These are phyloP conservation scores for Harpagoxenus sublaevis DNA, from an alignment of 2,888 invertebrate species.

Conservation along the genomic window DNA sequence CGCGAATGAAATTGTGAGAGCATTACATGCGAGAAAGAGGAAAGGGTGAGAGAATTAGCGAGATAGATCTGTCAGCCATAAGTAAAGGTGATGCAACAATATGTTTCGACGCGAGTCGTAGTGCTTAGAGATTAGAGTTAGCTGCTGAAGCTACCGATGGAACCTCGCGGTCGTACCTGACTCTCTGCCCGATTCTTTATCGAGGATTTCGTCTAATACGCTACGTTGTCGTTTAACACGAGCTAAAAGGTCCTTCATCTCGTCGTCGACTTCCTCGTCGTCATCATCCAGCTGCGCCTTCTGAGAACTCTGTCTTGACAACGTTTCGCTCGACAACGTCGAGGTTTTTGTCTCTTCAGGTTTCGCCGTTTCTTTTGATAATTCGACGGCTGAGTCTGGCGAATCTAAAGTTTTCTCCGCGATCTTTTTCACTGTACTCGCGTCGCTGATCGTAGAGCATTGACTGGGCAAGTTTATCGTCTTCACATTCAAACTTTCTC, in stretches of 20 bases:
- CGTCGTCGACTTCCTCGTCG: constrained; percentile 87
- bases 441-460: constrained; percentile 60
- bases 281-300: constrained; percentile 81
- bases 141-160: neutral
- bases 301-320: constrained; percentile 65
- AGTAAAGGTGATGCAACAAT: neutral
- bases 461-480: constrained; percentile 63
- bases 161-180: constrained; percentile 68
- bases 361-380: constrained; percentile 64
- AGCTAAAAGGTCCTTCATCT: constrained; percentile 89
- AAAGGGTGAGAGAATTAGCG: constrained; percentile 5
- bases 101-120: constrained; percentile 28
- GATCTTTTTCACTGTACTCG: constrained; percentile 53
- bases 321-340: constrained; percentile 48
- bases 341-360: constrained; percentile 62
- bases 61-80: neutral
- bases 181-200: constrained; percentile 87
- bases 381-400: constrained; percentile 65
- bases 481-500: constrained; percentile 46
- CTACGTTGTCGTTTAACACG: constrained; percentile 91
- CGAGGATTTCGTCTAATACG: constrained; percentile 90
- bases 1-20: neutral
- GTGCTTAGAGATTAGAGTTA: constrained; percentile 32
- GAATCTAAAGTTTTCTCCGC: constrained; percentile 66
- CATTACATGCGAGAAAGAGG: constrained; percentile 1